A percentile compares a stretch with the other conserved stretches of the same genome.
Conservation (phyloP, 2,888 invertebrate genomes). For the Iphiclides podalirius region DNA sequence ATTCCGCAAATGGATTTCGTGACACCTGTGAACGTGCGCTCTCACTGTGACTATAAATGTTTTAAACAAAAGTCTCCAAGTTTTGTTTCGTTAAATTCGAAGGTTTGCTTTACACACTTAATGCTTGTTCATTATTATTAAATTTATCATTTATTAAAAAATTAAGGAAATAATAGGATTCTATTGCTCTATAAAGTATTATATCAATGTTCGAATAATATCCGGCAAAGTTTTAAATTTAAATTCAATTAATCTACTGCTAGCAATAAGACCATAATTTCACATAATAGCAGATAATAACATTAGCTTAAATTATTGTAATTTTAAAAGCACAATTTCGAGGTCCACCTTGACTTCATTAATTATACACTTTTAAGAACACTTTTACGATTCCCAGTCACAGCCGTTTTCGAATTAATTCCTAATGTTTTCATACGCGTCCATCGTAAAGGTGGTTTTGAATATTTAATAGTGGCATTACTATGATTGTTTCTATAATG, state of each 20-base stretch:
- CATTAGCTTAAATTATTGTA: not conserved
- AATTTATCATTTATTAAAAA: no score
- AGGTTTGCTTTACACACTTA: no score
- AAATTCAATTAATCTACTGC: no score
- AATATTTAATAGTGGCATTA: slow-evolving; percentile 47
- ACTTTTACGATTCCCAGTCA: slow-evolving; percentile 1
- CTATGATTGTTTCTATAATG: slow-evolving; percentile 45
- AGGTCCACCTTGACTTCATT: slow-evolving; percentile 2
- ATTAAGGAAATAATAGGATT: no score
- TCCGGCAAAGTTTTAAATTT: no score
- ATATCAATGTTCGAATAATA: no score
- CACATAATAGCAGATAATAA: not conserved
- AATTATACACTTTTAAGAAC: not conserved
- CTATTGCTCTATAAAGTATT: no score
- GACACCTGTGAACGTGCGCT: slow-evolving; percentile 33
- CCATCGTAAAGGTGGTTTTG: slow-evolving; percentile 37
- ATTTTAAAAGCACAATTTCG: not conserved
- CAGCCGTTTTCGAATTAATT: slow-evolving; percentile 21
- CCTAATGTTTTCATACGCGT: slow-evolving; percentile 27
- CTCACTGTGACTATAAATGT: slow-evolving; percentile 1
- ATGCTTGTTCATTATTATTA: no score
- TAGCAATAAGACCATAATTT: no score
- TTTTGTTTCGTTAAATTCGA: no score
- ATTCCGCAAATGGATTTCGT: slow-evolving; percentile 35
- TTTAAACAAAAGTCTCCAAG: no score